Percentiles rank a stretch among this genome's conserved stretches.
Conservation (phyloP, 2,888 invertebrate genomes). For the Hololepta plana region DNA sequence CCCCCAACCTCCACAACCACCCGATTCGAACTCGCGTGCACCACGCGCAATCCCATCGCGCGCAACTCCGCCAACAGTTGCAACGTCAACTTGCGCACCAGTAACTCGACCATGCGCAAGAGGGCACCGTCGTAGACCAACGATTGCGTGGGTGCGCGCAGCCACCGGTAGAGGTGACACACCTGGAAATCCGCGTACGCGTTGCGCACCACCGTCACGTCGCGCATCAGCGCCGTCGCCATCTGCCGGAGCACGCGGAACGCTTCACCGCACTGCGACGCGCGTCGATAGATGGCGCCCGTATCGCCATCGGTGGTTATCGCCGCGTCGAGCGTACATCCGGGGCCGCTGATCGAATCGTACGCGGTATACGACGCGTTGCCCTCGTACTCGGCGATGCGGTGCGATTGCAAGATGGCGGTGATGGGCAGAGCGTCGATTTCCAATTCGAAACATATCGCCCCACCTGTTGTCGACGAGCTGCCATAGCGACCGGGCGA, state of each 20-base stretch:
- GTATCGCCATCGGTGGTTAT: too few species aligned
- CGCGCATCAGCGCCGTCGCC: constrained; percentile 82
- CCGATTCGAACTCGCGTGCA: constrained; percentile 83
- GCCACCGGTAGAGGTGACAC: constrained; percentile 93
- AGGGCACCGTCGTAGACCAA: constrained; percentile 91
- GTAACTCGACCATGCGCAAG: constrained; percentile 67
- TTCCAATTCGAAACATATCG: too few species aligned
- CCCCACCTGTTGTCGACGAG: too few species aligned
- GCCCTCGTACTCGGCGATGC: too few species aligned
- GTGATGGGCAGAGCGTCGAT: too few species aligned
- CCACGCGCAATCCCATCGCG: constrained; percentile 78
- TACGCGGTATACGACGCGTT: too few species aligned
- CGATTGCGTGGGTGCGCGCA: constrained; percentile 72
- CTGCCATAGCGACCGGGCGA: too few species aligned
- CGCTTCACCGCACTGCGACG: constrained; percentile 81
- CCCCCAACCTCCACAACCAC: too few species aligned
- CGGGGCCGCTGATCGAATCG: too few species aligned
- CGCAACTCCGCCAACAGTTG: constrained; percentile 83
- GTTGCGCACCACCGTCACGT: constrained; percentile 77
- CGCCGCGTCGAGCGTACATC: too few species aligned
- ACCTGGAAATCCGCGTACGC: constrained; percentile 91
- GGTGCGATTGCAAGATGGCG: too few species aligned
- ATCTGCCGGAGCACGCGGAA: constrained; percentile 77
- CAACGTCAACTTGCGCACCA: constrained; percentile 93
- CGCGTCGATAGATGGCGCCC: too few species aligned